Conservation (phyloP, 2,113 vertebrate genomes). For the Edolisoma coerulescens region DNA sequence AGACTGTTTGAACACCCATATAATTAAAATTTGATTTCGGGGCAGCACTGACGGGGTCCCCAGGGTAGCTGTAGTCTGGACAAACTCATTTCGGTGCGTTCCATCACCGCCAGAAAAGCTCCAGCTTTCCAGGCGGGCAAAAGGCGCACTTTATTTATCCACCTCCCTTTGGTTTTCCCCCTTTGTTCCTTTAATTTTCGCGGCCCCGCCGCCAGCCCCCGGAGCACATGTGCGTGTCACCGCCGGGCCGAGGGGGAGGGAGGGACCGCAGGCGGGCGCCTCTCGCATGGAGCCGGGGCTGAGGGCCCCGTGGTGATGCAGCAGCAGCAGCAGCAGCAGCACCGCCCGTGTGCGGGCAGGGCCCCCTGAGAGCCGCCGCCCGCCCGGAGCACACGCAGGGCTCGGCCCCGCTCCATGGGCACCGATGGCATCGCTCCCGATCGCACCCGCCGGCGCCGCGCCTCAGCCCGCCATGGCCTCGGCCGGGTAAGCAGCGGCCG, state of each 20-base stretch:
- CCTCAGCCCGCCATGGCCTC: conserved; percentile 45
- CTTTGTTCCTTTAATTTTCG: conserved; percentile 46
- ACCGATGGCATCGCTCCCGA: conserved; percentile 42
- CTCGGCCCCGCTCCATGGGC: conserved; percentile 49
- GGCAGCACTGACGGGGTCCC: not conserved
- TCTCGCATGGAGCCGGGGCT: conserved; percentile 38
- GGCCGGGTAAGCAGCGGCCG: not conserved
- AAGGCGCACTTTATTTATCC: not conserved
- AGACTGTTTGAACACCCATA: not conserved
- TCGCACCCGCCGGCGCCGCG: not conserved
- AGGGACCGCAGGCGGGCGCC: not conserved
- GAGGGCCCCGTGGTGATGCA: not conserved
- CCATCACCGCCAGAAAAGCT: not conserved
- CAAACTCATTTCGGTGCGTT: not conserved
- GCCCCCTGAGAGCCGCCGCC: conserved; percentile 15
- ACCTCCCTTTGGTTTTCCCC: not conserved
- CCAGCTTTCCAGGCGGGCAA: not conserved
- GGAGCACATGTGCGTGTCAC: conserved; percentile 50
- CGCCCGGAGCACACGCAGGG: not conserved
- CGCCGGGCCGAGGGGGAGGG: conserved; percentile 39
- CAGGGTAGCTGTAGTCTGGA: fast-evolving
- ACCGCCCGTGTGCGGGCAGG: not conserved
- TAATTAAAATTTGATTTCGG: not conserved
- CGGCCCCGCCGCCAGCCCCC: conserved; percentile 46
- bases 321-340: not conserved